Evolutionary conservation across 2,113 vertebrate species (phyloP).

Genomic region (Corvus hawaiiensis): DNA sequence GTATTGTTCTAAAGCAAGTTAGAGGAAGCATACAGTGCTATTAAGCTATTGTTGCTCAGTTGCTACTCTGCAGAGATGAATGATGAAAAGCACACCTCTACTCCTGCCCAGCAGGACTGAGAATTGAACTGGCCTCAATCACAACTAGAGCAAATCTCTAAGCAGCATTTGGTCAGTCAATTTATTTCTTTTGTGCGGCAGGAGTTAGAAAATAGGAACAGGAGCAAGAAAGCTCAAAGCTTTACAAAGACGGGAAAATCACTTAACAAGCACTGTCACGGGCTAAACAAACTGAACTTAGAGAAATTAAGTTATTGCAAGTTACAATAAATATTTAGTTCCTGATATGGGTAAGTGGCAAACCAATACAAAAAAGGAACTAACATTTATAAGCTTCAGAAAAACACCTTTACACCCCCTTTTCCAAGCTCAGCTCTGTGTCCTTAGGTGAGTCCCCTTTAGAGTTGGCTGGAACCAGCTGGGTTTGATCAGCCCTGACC

Average conservation of each 20-base stretch:
- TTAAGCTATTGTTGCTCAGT: not conserved
- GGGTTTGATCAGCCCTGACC: not conserved
- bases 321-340: not conserved
- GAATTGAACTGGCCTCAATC: not conserved
- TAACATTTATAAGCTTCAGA: not conserved
- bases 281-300: not conserved
- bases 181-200: not conserved
- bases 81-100: not conserved
- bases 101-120: not conserved
- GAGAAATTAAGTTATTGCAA: not conserved
- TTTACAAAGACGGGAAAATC: not conserved
- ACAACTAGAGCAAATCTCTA: not conserved
- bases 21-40: not conserved
- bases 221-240: not conserved
- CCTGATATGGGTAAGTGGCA: not conserved
- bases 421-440: not conserved
- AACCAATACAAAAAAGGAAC: not conserved
- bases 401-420: not conserved
- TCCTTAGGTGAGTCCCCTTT: not conserved
- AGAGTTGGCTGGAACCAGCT: not conserved
- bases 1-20: not conserved
- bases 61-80: not conserved
- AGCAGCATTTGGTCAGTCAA: not conserved
- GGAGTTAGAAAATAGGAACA: not conserved
- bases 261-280: accelerated